Evolutionary conservation across 2,113 vertebrate genomes (phyloP).

Genomic region (rabbit (Oryctolagus cuniculus)): DNA sequence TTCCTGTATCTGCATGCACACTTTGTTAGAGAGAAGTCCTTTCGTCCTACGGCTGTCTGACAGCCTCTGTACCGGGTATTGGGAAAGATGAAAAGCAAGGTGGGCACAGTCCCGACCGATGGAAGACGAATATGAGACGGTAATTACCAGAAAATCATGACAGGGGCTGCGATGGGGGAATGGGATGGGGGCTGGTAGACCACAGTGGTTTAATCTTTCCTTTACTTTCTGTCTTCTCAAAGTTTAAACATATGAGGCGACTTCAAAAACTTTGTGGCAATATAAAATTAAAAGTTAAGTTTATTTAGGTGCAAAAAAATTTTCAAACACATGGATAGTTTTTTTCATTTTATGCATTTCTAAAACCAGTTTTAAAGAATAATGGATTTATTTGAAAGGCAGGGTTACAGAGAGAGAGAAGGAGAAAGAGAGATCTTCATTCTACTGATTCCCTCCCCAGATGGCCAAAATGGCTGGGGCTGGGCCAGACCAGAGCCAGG

Average conservation of each 20-base stretch:
- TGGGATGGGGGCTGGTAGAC: background rate
- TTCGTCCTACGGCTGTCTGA: background rate
- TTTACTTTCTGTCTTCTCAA: background rate
- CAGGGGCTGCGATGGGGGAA: background rate
- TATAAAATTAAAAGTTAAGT: no score
- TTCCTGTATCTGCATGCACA: background rate
- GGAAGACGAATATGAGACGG: background rate
- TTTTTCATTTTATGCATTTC: no score
- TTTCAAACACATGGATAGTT: no score
- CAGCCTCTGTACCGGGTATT: background rate
- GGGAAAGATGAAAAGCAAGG: background rate
- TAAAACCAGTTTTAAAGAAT: no score
- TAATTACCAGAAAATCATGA: background rate
- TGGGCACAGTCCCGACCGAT: background rate
- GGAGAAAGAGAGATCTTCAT: no score
- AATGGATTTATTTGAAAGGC: no score
- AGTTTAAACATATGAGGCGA: background rate
- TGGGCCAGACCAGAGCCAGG: no score
- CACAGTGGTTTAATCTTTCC: background rate
- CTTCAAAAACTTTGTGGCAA: no score
- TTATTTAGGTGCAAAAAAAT: no score
- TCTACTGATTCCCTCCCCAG: no score
- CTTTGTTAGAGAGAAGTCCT: slow-evolving; percentile 6
- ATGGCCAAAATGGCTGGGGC: no score
- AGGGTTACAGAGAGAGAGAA: no score